phyloP scores from a whole-genome alignment of 2,113 vertebrate genomes.

The Phyllostomus discolor region DNA sequence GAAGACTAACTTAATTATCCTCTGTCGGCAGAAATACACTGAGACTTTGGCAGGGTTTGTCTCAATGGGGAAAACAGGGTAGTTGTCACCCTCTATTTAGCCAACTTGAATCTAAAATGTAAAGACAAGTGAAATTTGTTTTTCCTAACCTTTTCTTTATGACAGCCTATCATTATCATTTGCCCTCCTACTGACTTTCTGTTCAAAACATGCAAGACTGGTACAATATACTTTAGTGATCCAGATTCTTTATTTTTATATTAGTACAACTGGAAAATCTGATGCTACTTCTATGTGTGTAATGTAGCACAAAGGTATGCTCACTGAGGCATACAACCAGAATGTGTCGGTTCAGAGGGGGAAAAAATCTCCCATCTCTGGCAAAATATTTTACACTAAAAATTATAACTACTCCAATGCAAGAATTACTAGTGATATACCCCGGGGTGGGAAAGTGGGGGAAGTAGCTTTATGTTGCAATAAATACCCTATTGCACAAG shows the following conservation, averaged over 20 bases:
- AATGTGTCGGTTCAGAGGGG: constrained; percentile 70
- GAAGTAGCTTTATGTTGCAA: neutral
- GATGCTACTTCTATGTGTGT: constrained; percentile 74
- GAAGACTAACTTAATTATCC: neutral
- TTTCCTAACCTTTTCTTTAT: neutral
- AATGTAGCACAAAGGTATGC: constrained; percentile 80
- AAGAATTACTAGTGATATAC: constrained; percentile 19
- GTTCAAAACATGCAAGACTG: constrained; percentile 61
- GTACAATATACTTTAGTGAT: constrained; percentile 58
- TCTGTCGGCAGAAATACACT: neutral
- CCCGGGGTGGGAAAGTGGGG: neutral
- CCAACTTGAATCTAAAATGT: neutral
- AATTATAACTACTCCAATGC: constrained; percentile 60
- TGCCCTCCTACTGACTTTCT: constrained; percentile 21
- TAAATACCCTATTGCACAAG: constrained; percentile 17
- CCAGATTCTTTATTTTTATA: constrained; percentile 68
- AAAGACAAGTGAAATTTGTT: neutral
- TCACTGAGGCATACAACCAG: constrained; percentile 76
- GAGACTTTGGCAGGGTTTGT: constrained; percentile 1
- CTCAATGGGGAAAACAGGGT: neutral
- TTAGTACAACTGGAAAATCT: constrained; percentile 68
- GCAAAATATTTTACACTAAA: constrained; percentile 68
- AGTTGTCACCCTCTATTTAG: neutral
- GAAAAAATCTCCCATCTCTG: constrained; percentile 56
- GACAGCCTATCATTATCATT: neutral